phyloP scores from a whole-genome alignment of 2,113 vertebrate species.

The Oplegnathus fasciatus region DNA sequence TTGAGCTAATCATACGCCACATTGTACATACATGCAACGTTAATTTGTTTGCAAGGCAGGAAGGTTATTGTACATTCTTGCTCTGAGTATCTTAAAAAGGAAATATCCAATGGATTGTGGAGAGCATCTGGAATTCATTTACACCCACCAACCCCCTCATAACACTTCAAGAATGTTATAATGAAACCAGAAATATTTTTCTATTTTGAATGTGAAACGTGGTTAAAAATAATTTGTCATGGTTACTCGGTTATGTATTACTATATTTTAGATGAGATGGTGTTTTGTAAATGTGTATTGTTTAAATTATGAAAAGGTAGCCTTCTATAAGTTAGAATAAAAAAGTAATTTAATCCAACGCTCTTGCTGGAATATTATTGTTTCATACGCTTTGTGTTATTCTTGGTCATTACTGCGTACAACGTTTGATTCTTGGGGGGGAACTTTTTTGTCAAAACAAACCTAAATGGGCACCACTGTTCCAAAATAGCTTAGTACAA shows the following conservation, averaged over 20 bases:
- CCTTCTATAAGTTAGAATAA: slow-evolving; percentile 80
- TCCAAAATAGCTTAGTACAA: slow-evolving; percentile 62
- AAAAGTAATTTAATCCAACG: slow-evolving; percentile 79
- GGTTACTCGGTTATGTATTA: slow-evolving; percentile 68
- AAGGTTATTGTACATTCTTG: slow-evolving; percentile 57
- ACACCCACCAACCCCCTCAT: slow-evolving; percentile 42
- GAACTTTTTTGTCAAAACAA: slow-evolving; percentile 36
- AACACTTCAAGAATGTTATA: slow-evolving; percentile 64
- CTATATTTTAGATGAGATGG: slow-evolving; percentile 83
- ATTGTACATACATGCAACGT: slow-evolving; percentile 54
- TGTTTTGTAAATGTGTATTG: slow-evolving; percentile 84
- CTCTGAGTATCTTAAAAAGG: slow-evolving; percentile 52
- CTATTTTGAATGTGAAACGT: slow-evolving; percentile 76
- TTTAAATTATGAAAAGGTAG: slow-evolving; percentile 87
- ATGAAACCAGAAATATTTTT: slow-evolving; percentile 81
- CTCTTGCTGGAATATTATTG: slow-evolving; percentile 53
- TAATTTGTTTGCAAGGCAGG: slow-evolving; percentile 55
- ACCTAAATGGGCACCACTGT: slow-evolving; percentile 48
- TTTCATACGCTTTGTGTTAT: slow-evolving; percentile 46
- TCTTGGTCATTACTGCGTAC: slow-evolving; percentile 28
- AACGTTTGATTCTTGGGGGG: slow-evolving; percentile 10
- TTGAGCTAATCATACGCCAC: slow-evolving; percentile 34
- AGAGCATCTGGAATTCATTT: slow-evolving; percentile 72
- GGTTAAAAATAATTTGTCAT: slow-evolving; percentile 65
- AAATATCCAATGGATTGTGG: slow-evolving; percentile 53